Evolutionary conservation across 2,888 invertebrate genomes (phyloP), one percentile per base, ranked within the genome.

Genomic region (Argyra leucocephala): DNA sequence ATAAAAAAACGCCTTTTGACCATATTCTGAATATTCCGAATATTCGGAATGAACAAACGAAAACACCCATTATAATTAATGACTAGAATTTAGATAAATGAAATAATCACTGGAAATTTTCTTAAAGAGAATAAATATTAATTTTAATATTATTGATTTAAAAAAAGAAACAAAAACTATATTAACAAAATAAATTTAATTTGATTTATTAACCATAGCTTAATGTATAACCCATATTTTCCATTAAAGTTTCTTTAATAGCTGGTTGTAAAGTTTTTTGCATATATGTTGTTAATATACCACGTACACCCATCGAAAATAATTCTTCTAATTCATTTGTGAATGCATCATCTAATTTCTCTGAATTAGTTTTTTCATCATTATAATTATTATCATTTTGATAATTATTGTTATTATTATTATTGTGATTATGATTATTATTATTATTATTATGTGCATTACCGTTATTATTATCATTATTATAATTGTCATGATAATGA

Each of bases 201-300:
- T n/a, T n/a, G n/a, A n/a, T n/a, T n/a, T 31, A 7, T 78, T 82
- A 88, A 67, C 92, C 92, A 75, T 92, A 92, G 66, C 91, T 91
- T 72, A 92, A 85, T 59, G 90, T 91, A 76, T 91, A 92, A 7
- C 92, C 92, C 88, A 92, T 88, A 75, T 91, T 90, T 69, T 89
- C 84, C 91, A 92, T 91, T 36, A 92, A 80, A 1, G 91, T 91
- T 74, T 92, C 91, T 75, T 90, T 90, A 65, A 92, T 90, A 57
- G 91, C 91, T 10, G 91, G 90, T 73, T 92, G 90, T 63, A 92
- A 76, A 72, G 91, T 89, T 70, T 87, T 87, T 75, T 92, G 91
- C 88, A 92, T 90, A 72, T 91, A 91, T 26, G 88, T 88, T 0
- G 90, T 91, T 60, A 92, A 76, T 61, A 91, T 82, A 21, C 90